Conservation (phyloP, 1,140 invertebrate species). For the Adelges cooleyi region DNA sequence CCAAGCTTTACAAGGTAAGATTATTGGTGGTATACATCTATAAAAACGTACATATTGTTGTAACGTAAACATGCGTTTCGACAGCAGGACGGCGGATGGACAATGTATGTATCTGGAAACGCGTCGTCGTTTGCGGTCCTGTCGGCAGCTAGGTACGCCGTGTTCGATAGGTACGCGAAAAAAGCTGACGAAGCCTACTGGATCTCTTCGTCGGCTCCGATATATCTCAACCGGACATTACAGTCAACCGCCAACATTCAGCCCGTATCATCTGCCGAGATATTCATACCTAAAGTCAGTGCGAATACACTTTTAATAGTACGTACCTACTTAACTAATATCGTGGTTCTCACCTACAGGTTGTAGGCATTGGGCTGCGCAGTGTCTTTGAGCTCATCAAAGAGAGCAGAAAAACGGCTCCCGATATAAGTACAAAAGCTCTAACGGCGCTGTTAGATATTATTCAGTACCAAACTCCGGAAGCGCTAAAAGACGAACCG, state of each 20-base stretch:
- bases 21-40: not conserved
- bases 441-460: slow-evolving; percentile 78
- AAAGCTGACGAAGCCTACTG: slow-evolving; percentile 6
- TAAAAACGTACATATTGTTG: no score
- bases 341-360: no score
- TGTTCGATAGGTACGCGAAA: slow-evolving; percentile 16
- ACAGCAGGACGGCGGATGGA: slow-evolving; percentile 11
- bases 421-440: slow-evolving; percentile 73
- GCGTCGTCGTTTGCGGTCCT: slow-evolving; percentile 11
- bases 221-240: not conserved
- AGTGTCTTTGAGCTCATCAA: slow-evolving; percentile 84
- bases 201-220: slow-evolving; percentile 18
- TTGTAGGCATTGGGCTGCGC: slow-evolving; percentile 80
- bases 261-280: not conserved
- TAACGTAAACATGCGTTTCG: no score
- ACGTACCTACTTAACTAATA: not conserved
- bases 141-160: slow-evolving; percentile 11
- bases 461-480: slow-evolving; percentile 77
- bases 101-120: slow-evolving; percentile 16
- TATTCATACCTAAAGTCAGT: slow-evolving; percentile 9
- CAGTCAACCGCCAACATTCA: not conserved
- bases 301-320: not conserved
- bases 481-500: slow-evolving; percentile 63
- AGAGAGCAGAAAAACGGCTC: slow-evolving; percentile 69
- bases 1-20: slow-evolving; percentile 1